Base-by-base conservation (phyloP, 2,888 invertebrate genomes). In the Agrypnus murinus region DNA sequence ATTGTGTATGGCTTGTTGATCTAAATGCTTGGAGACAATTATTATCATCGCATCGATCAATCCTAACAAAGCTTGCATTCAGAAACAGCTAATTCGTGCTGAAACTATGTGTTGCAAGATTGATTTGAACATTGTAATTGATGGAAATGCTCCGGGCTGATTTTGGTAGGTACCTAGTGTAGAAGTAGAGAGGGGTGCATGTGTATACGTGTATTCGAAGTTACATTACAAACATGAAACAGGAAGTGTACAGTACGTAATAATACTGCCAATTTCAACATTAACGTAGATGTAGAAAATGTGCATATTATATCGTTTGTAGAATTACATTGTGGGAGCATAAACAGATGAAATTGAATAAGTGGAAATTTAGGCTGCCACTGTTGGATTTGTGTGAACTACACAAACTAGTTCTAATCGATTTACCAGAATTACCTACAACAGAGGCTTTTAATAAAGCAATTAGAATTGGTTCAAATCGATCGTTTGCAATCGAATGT, bases 21-120 rank as follows among this genome's bases (percentile, higher is more conserved):
- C 65, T 53, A 40, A 36, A 53, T 40, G 43, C 6, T 50, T 2
- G 45, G 17, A 65, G 32, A 43, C 46, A 57, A 58, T 43, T 17
- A 36, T 15, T 25, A 38, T 14, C 38, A 17, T n/a, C n/a, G 31
- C 34, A 58, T 46, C 34, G 65, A 55, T 65, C 43, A 58, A 45
- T 15, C n/a, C 8, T 36, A 58, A 65, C 65, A 65, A 65, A 65
- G 65, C 45, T 53, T 57, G 8, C 32, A 46, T 57, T 57, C 45
- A 34, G 45, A 43, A 32, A n/a, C 45, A 10, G 17, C 46, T 43
- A 53, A 53, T 64, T 64, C 40, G 17, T 43, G 31, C 19, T 57
- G 38, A 58, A 58, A 43, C 43, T 58, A 25, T 25, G 15, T n/a
- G 12, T 6, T 38, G 40, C 31, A 43, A 58, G 19, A 58, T 58